Base-by-base conservation (phyloP, 2,113 vertebrate species). In the Microcebus lehilahytsara region DNA sequence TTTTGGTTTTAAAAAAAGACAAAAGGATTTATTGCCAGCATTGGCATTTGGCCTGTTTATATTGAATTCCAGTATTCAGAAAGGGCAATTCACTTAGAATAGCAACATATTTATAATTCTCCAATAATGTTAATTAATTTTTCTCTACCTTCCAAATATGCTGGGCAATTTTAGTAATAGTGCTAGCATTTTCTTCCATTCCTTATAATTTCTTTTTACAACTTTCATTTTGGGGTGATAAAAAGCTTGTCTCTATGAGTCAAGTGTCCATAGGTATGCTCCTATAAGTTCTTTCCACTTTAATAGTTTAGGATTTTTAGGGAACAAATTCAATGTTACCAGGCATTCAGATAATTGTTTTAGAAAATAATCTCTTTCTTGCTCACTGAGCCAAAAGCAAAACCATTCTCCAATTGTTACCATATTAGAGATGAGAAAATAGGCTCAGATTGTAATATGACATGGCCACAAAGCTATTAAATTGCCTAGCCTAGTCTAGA, bases 311-410 rank as follows among this genome's bases (percentile, higher is more conserved):
- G 58, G 56, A 88, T 58, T 88, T 94, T 81, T 60, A 87, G 58
- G 75, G 71, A 85, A 96, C 4, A 96, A 84, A 71, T 71, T 79
- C 25, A 92, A 53, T 71, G 58, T 62, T 64, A n/a, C 34, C 67
- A 69, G 77, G 3, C 4, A 32, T 88, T 85, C 17, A 40, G 71
- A 67, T 72, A 93, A 40, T 53, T 87, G 66, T 40, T 75, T 89
- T 56, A 81, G 58, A 95, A 96, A 97, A 87, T 40, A 97, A 60
- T 58, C 34, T 75, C 42, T 85, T 78, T 32, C 58, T 60, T 25
- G 11, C 22, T 12, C 72, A 85, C 46, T 77, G 51, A 96, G 66
- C 25, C 12, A 71, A 88, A 87, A 95, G 20, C 72, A 92, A 93
- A 78, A 91, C 46, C 37, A 79, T 81, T 75, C 81, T 90, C 30